Base-by-base conservation (phyloP, 2,113 vertebrate species). In the Dendropsophus ebraccatus region DNA sequence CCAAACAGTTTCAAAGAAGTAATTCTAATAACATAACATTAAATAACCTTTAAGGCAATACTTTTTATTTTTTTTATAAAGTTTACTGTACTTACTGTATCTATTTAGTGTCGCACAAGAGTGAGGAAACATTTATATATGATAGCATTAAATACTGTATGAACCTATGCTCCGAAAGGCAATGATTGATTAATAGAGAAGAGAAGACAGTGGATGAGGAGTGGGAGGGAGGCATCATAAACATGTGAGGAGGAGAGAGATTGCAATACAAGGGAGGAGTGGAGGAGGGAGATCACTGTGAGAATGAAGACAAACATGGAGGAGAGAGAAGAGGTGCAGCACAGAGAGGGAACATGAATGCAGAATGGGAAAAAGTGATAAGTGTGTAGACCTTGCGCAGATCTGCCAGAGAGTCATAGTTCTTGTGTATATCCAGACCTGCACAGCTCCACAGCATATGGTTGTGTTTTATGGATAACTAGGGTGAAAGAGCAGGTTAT, bases 211-310 rank as follows among this genome's bases (percentile, higher is more conserved):
- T 25, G 54, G 32, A 80, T 60, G 69, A 58, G 21, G 69, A 45
- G 82, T 72, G 82, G 49, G 69, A 58, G 69, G 82, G 60, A 78
- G 56, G 28, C 30, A 80, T 73, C 75, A 86, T 56, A 58, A 67
- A 67, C 16, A 67, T 37, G 77, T 45, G n/a, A 81, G 23, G 32
- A 1, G 58, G n/a, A 50, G 54, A 32, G 50, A 35, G 45, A 19
- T 60, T 58, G 47, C 17, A 16, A 58, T 72, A 37, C 32, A 83
- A 45, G 69, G 23, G 35, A 56, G 19, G 47, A n/a, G 47, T 50
- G 28, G 47, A 82, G 81, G 65, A 37, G 62, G 32, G 65, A 72
- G 49, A 82, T 49, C 30, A 25, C 16, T 72, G 65, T 47, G 58
- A 47, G 74, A 76, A 47, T 50, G 49, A 76, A 77, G 75, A 77